Base-by-base conservation (phyloP, 1,140 invertebrate genomes). In the Papilio polytes region DNA sequence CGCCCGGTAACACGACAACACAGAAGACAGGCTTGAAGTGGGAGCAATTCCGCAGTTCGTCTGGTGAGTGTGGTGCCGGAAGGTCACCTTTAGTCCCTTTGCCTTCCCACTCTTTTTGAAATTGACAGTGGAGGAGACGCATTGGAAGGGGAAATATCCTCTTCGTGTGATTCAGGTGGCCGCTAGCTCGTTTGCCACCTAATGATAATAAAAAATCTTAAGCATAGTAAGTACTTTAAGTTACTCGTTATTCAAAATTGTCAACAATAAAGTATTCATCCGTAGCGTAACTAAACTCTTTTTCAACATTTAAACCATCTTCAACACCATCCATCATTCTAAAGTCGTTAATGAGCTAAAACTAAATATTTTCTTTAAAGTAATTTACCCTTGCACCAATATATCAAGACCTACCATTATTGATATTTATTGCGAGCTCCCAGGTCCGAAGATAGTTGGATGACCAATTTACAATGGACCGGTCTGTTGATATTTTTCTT, bases 341-440 rank as follows among this genome's bases (percentile, higher is more conserved):
- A 84, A 85, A 88, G 85, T 86, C 86, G 87, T 90, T 92, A 93
- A 92, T 92, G 89, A 91, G 86, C 85, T 85, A 83, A 90, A 91
- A 90, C 89, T 86, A 90, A 92, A 90, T 88, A 91, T 90, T 90
- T 87, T 88, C 90, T 85, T 86, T 76, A 83, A 84, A 86, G 72
- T 84, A 88, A 88, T 87, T 85, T 85, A 80, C 81, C 82, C 59
- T 76, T 85, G 53, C 53, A 85, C 91, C 87, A 91, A 80, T 82
- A 81, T 86, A 86, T 78, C 79, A 80, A 80, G 89, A 87, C 77
- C 89, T 85, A 74, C 81, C 63, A 56, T 77, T 78, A 74, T 82
- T 51, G 85, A 85, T 82, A 88, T 80, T 80, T 83, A 66, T 76
- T 80, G 77, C 77, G 80, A 74, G 77, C n/a, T 13, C 44, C 46